These are phyloP conservation scores for Ypsolopha scabrella DNA, from an alignment of 2,888 invertebrate species.

Conservation along the genomic window DNA sequence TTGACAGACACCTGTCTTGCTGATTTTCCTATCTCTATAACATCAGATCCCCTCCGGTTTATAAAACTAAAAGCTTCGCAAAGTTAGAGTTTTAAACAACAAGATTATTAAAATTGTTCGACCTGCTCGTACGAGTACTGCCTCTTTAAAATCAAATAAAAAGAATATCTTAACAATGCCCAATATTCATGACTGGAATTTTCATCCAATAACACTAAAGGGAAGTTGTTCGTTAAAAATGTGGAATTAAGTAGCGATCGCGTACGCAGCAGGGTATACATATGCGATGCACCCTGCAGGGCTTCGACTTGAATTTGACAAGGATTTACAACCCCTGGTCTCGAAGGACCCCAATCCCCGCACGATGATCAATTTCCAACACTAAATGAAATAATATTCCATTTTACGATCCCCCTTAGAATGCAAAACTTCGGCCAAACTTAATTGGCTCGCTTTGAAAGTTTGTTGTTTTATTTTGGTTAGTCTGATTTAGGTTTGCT, in stretches of 20 bases:
- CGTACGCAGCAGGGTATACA: conserved; percentile 17
- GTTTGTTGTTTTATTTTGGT: conserved; percentile 15
- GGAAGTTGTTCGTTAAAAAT: conserved; percentile 7
- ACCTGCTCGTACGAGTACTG: too few species aligned
- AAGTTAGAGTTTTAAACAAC: too few species aligned
- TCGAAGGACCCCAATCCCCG: conserved; percentile 30
- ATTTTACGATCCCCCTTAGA: conserved; percentile 32
- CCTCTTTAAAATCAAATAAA: too few species aligned
- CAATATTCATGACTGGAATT: conserved; percentile 11
- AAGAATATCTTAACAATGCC: not conserved
- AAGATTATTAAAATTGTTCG: too few species aligned
- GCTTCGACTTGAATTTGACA: conserved; percentile 32
- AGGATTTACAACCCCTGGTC: conserved; percentile 39
- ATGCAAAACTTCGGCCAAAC: conserved; percentile 17
- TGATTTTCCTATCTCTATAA: too few species aligned
- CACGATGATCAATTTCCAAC: conserved; percentile 49
- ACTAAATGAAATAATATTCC: conserved; percentile 50
- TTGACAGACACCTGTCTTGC: not conserved
- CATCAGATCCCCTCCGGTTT: too few species aligned
- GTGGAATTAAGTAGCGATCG: conserved; percentile 15
- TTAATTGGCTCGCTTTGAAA: conserved; percentile 27
- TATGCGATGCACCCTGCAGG: conserved; percentile 31
- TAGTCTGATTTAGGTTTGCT: not conserved
- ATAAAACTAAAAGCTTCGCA: too few species aligned
- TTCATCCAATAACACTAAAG: conserved; percentile 6